Conservation (phyloP, 2,888 invertebrate species). For the Helleia helle region DNA sequence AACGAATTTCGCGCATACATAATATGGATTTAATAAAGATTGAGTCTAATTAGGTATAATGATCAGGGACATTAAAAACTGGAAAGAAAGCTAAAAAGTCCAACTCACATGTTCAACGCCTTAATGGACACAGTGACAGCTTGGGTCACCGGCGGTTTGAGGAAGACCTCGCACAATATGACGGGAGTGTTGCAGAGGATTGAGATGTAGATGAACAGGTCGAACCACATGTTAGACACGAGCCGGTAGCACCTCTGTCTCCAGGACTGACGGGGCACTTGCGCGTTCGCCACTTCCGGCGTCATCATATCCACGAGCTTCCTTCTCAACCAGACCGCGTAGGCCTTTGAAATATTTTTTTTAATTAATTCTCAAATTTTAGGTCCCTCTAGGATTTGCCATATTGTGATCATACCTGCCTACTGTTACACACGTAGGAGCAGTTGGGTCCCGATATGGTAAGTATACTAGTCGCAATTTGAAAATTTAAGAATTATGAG, state of each 20-base stretch:
- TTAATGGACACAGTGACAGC: constrained; percentile 37
- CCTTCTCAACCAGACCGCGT: constrained; percentile 56
- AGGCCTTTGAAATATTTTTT: constrained; percentile 28
- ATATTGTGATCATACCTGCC: no score
- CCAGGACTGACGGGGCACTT: constrained; percentile 44
- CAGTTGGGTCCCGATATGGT: no score
- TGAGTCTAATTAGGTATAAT: no score
- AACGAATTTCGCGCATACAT: no score
- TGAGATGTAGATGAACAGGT: constrained; percentile 52
- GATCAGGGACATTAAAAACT: no score
- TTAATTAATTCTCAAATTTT: no score
- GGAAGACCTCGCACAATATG: constrained; percentile 48
- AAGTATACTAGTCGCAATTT: no score
- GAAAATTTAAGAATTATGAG: no score
- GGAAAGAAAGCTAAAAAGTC: no score
- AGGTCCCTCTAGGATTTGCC: no score
- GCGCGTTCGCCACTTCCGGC: constrained; percentile 37
- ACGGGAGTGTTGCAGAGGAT: constrained; percentile 60
- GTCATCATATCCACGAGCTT: constrained; percentile 54
- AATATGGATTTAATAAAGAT: no score
- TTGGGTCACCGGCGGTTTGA: constrained; percentile 29
- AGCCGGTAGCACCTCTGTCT: constrained; percentile 47
- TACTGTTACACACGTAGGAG: no score
- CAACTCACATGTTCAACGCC: constrained; percentile 51
- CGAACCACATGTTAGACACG: constrained; percentile 54